These are phyloP conservation scores for Anoplopoma fimbria DNA, from an alignment of 2,113 vertebrate genomes.

Conservation along the genomic window DNA sequence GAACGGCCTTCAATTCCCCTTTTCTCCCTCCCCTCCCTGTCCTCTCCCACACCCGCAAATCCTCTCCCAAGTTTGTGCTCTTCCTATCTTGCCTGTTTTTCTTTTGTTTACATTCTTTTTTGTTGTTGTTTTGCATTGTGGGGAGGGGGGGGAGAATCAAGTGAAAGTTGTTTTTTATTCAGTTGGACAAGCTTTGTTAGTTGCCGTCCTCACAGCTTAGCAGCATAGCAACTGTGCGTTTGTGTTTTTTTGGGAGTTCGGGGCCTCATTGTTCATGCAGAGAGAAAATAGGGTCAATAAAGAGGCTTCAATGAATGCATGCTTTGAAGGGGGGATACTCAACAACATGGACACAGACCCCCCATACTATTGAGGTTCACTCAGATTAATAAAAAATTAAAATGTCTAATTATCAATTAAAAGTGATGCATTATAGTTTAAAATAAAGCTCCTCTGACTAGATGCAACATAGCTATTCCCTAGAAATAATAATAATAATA, in stretches of 20 bases:
- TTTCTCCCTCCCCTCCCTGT: background rate
- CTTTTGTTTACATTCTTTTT: conserved; percentile 69
- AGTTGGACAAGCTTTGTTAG: conserved; percentile 48
- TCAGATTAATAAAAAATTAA: background rate
- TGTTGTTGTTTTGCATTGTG: background rate
- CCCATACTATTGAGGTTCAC: background rate
- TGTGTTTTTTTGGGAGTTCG: conserved; percentile 12
- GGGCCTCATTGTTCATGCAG: conserved; percentile 43
- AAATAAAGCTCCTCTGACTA: background rate
- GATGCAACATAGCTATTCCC: background rate
- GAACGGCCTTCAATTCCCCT: conserved; percentile 9
- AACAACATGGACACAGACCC: background rate
- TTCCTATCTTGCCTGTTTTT: conserved; percentile 42
- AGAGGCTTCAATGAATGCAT: conserved; percentile 26
- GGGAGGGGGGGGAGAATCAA: conserved; percentile 28
- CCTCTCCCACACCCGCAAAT: conserved; percentile 42
- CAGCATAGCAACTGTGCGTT: conserved; percentile 51
- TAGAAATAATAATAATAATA: too few species aligned
- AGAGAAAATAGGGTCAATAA: conserved; percentile 22
- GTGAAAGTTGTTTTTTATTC: conserved; percentile 32
- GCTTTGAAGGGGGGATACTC: background rate
- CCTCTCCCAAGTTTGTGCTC: conserved; percentile 33
- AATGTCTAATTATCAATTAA: background rate
- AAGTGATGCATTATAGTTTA: background rate
- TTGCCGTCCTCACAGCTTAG: conserved; percentile 45